Base-by-base conservation (phyloP, 2,113 vertebrate species). In the Callorhinus ursinus region DNA sequence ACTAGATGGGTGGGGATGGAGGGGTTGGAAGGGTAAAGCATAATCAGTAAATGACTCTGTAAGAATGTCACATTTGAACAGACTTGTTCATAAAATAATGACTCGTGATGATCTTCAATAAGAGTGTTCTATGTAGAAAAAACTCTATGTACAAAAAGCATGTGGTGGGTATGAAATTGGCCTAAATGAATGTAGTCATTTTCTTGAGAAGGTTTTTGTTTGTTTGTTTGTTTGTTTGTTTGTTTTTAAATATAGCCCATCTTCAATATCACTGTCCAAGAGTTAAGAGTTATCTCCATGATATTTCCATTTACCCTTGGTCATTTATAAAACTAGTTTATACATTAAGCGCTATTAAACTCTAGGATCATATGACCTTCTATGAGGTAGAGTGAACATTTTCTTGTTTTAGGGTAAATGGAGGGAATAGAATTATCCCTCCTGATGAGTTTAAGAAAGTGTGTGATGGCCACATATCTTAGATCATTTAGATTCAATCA, bases 401-500 rank as follows among this genome's bases (percentile, higher is more conserved):
- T 95, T 51, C 28, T 95, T 88, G 7, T 28, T 39, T 6, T 4
- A 2, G 1, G 36, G 12, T 46, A 65, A 65, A 79, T 72, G 22
- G 46, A 85, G 14, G 15, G 7, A 91, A 91, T 88, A 2, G 16
- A 76, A 84, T 86, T 85, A 65, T 69, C 1, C 4, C 1, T 84
- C 11, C 63, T 46, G 21, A n/a, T 57, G 67, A 93, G 11, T 31
- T 91, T 94, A 85, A 86, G 61, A 71, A 87, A 63, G 12, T 49
- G 15, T 36, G 6, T 49, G 5, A 49, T 85, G 65, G 63, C 18
- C 71, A 63, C 26, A 61, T 87, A 95, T 13, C 5, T 92, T 86
- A 95, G 24, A 80, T 96, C 67, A 92, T 81, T 97, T 94, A 65
- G 36, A 91, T 81, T 88, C 18, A 92, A 74, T 96, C 36, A 90